Conservation (phyloP, 2,888 invertebrate species). For the Steinernema hermaphroditum region DNA sequence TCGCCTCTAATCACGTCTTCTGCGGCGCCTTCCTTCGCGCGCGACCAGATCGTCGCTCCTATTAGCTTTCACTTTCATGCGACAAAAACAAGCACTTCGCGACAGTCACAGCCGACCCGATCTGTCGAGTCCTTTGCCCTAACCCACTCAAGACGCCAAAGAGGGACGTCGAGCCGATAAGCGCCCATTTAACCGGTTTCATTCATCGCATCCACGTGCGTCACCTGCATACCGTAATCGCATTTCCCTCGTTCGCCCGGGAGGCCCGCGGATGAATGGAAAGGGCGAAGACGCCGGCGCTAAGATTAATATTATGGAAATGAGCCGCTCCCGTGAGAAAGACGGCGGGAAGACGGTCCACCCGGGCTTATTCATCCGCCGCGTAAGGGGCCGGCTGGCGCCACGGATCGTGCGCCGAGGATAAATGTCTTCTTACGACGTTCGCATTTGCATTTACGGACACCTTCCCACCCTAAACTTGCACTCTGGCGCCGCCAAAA, state of each 20-base stretch:
- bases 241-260: neutral
- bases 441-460: constrained; percentile 25
- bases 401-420: neutral
- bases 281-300: neutral
- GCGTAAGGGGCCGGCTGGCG: constrained; percentile 27
- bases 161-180: constrained; percentile 16
- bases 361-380: constrained; percentile 16
- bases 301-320: constrained; percentile 30
- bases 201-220: constrained; percentile 15
- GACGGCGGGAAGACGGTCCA: constrained; percentile 10
- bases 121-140: constrained; percentile 28
- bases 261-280: constrained; percentile 7
- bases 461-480: neutral
- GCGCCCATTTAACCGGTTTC: constrained; percentile 28
- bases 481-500: neutral
- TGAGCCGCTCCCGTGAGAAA: constrained; percentile 28
- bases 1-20: constrained; percentile 29
- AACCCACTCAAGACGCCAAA: constrained; percentile 25
- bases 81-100: constrained; percentile 31
- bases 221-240: constrained; percentile 27
- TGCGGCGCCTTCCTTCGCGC: constrained; percentile 18
- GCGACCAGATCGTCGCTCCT: constrained; percentile 25
- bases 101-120: constrained; percentile 24
- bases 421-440: constrained; percentile 2
- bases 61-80: constrained; percentile 30